Percentiles rank a stretch among this genome's conserved stretches.
phyloP scores from a whole-genome alignment of 2,113 vertebrate species.

The Pelusios castaneus region DNA sequence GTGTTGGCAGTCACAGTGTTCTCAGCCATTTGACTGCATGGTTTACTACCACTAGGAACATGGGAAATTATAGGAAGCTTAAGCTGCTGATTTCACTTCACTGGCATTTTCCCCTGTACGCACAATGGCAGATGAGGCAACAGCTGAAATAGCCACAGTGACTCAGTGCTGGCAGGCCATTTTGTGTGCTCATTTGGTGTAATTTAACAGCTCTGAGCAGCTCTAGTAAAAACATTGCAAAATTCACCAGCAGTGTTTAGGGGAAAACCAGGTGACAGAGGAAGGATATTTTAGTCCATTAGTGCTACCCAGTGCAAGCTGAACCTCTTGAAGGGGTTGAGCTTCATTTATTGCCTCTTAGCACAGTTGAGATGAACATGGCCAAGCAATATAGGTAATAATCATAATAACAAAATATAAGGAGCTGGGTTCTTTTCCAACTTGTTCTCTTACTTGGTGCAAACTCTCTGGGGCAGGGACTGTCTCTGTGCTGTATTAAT shows the following conservation, averaged over 20 bases:
- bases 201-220: rapidly evolving
- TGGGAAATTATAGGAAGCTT: neutral
- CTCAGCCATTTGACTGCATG: neutral
- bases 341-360: neutral
- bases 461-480: neutral
- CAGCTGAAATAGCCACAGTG: neutral
- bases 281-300: neutral
- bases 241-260: neutral
- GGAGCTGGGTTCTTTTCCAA: neutral
- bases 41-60: neutral
- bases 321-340: constrained; percentile 22
- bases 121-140: neutral
- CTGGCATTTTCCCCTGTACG: neutral
- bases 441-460: neutral
- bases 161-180: neutral
- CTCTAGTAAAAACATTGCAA: neutral
- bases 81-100: neutral
- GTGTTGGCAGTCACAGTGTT: neutral
- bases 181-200: neutral
- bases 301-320: neutral
- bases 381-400: neutral
- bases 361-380: neutral
- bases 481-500: neutral
- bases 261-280: rapidly evolving
- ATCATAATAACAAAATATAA: neutral